phyloP scores from a whole-genome alignment of 2,888 invertebrate species.

The Nezara viridula region DNA sequence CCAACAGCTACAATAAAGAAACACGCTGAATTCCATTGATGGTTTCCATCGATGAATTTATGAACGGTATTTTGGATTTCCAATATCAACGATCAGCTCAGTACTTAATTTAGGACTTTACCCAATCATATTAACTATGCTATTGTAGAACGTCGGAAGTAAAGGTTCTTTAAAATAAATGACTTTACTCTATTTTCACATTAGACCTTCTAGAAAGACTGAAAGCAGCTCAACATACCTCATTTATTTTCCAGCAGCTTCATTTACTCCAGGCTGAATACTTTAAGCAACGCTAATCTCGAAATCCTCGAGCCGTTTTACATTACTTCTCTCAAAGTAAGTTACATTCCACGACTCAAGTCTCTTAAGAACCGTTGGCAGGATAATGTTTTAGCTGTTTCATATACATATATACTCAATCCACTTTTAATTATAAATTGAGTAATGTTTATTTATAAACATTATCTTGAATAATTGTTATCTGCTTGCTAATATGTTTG shows the following conservation, averaged over 20 bases:
- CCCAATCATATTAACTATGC: no score
- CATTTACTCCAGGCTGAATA: neutral
- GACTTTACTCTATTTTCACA: neutral
- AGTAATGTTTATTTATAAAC: neutral
- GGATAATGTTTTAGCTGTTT: neutral
- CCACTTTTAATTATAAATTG: no score
- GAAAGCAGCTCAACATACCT: neutral
- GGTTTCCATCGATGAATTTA: no score
- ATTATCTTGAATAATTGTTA: neutral
- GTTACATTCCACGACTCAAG: neutral
- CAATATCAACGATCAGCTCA: no score
- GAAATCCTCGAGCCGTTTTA: neutral
- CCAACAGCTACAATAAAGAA: no score
- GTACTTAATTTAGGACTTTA: no score
- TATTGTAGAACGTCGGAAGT: no score
- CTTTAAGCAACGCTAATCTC: neutral
- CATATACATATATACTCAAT: no score
- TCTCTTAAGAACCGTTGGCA: neutral
- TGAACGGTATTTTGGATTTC: no score
- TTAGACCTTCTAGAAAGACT: neutral
- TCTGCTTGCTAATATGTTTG: no score
- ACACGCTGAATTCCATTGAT: no score
- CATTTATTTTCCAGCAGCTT: slow-evolving; percentile 11
- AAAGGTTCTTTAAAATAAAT: neutral
- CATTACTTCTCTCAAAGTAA: neutral